Conservation (phyloP, 1,140 invertebrate genomes). For the Neodiprion pinetum region DNA sequence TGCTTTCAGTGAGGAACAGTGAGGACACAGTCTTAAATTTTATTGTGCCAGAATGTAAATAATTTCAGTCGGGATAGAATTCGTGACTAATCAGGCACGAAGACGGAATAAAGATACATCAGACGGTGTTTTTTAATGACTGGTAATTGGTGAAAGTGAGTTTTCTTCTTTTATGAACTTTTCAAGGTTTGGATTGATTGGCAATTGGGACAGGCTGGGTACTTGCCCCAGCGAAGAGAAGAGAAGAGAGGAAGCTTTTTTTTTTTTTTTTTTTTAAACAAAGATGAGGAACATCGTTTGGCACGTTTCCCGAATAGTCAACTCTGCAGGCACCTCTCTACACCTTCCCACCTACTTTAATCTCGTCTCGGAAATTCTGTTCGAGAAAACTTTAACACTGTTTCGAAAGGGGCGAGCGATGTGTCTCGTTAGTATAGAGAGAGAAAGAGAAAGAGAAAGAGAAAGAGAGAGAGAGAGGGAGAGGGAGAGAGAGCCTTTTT, state of each 20-base stretch:
- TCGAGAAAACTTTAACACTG: constrained; percentile 32
- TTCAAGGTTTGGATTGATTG: background rate
- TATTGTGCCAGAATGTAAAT: no score
- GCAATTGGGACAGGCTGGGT: background rate
- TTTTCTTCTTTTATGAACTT: no score
- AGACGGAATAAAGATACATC: no score
- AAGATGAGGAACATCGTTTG: background rate
- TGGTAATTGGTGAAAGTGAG: no score
- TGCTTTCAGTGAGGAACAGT: no score
- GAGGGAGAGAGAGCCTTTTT: background rate
- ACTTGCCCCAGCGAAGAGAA: no score
- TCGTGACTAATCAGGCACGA: no score
- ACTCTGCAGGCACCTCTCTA: no score
- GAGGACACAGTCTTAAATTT: no score
- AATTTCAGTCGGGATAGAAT: no score
- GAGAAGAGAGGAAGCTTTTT: background rate
- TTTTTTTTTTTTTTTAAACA: background rate
- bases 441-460: background rate
- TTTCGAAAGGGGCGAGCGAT: constrained; percentile 27
- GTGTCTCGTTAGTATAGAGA: constrained; percentile 30
- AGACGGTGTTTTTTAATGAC: no score
- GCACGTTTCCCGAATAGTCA: background rate
- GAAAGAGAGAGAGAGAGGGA: constrained; percentile 6
- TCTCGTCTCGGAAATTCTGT: background rate
- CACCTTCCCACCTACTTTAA: background rate